A percentile compares a stretch with the other conserved stretches of the same genome.
Conservation (phyloP, 2,888 invertebrate species). For the Cataglyphis altisquamis region DNA sequence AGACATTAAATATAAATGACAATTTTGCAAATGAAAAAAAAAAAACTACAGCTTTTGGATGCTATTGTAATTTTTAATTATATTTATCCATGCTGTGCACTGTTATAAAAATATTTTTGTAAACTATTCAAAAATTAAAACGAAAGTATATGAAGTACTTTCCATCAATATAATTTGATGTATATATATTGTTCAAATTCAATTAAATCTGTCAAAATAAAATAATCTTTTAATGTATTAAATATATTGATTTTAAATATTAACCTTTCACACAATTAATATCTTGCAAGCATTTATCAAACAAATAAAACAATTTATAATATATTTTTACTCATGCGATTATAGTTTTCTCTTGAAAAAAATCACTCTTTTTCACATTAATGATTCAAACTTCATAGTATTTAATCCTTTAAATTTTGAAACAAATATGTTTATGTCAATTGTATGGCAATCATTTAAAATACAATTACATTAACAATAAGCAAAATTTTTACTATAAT, state of each 20-base stretch:
- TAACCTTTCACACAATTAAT: background rate
- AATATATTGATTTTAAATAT: background rate
- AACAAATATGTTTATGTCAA: constrained; percentile 91
- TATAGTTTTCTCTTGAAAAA: background rate
- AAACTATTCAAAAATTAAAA: background rate
- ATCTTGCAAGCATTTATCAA: constrained; percentile 77
- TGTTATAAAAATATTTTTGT: background rate
- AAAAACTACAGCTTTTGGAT: background rate
- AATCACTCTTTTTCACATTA: constrained; percentile 87
- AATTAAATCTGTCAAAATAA: constrained; percentile 20
- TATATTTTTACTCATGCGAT: background rate
- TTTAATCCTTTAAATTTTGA: constrained; percentile 90
- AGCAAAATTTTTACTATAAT: background rate
- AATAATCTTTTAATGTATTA: constrained; percentile 22
- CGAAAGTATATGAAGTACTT: background rate
- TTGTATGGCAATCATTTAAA: constrained; percentile 93
- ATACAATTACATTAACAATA: constrained; percentile 35
- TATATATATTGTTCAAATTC: background rate
- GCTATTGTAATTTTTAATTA: constrained; percentile 20
- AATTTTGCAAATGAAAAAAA: background rate
- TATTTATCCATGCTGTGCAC: background rate
- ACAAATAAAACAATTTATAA: constrained; percentile 4
- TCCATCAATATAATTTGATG: background rate
- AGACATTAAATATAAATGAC: background rate
- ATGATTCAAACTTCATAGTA: constrained; percentile 91